phyloP scores from a whole-genome alignment of 2,113 vertebrate species.

The Oxygymnocypris stewartii region DNA sequence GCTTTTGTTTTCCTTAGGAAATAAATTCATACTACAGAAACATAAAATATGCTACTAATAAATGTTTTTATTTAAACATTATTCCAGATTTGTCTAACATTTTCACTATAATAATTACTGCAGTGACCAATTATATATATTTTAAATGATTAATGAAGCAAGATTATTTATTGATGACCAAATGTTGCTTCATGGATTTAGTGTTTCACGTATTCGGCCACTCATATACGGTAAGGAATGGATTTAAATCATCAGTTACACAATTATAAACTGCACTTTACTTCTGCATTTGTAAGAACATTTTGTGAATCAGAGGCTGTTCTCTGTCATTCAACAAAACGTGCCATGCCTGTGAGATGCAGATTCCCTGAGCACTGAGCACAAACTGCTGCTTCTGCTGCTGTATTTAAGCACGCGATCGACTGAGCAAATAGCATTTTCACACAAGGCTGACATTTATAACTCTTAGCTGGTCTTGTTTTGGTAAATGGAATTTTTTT shows the following conservation, averaged over 20 bases:
- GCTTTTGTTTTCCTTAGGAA: not conserved
- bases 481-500: no score
- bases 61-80: not conserved
- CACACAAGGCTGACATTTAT: slow-evolving; percentile 14
- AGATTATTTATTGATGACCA: not conserved
- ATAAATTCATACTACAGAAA: not conserved
- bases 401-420: not conserved
- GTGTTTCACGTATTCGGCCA: not conserved
- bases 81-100: not conserved
- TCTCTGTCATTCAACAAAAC: not conserved
- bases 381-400: not conserved
- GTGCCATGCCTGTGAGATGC: not conserved
- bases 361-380: slow-evolving; percentile 5
- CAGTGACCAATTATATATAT: not conserved
- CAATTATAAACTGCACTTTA: not conserved
- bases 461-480: not conserved
- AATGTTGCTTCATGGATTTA: not conserved
- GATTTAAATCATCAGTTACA: not conserved
- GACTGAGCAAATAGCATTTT: slow-evolving; percentile 26
- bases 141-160: not conserved
- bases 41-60: not conserved
- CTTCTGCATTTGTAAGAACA: not conserved
- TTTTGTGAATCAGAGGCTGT: not conserved
- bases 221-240: not conserved
- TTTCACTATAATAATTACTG: not conserved